Base-by-base conservation (phyloP, 2,888 invertebrate species). In the Hypomecis punctinalis region DNA sequence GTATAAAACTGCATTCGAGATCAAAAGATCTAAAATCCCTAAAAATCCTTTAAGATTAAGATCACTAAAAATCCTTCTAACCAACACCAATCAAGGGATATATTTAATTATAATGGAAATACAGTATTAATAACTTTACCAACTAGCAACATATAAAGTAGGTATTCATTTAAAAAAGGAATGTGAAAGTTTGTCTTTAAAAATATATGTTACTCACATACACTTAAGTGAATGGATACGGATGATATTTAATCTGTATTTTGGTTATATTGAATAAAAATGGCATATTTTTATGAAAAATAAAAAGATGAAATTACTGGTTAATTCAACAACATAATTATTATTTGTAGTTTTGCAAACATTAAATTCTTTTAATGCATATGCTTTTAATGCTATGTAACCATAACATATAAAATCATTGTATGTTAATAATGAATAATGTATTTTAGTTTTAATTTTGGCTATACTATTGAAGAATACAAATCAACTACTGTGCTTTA, bases 401-500 rank as follows among this genome's bases (percentile, higher is more conserved):
- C 5, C 10, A 40, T 40, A 0, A 35, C n/a, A 11, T 11, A 43
- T n/a, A n/a, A n/a, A 5, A 13, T 54, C 35, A 3, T 23, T 6
- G 55, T 45, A 48, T 36, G 37, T 47, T 47, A 57, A 46, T 37
- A 55, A 57, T 57, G 48, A 40, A 47, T 23, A 43, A 54, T 43
- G 9, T 36, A 51, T 7, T 53, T 35, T 49, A 51, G 11, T 53
- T 35, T 49, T 55, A 43, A 49, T 33, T 55, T 33, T 55, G 9
- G 23, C 5, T 33, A 36, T 35, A 8, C 43, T 63, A 35, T 48
- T 57, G 35, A 51, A 46, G 45, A 46, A 10, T 56, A 51, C 42
- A 52, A 40, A 46, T 23, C 23, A 60, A 42, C 64, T 60, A 64
- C 60, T 56, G 60, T 65, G 60, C 60, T 47, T 46, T 39, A 39